Conservation (phyloP, 2,113 vertebrate species). For the Sterrhoptilus dennistouni region DNA sequence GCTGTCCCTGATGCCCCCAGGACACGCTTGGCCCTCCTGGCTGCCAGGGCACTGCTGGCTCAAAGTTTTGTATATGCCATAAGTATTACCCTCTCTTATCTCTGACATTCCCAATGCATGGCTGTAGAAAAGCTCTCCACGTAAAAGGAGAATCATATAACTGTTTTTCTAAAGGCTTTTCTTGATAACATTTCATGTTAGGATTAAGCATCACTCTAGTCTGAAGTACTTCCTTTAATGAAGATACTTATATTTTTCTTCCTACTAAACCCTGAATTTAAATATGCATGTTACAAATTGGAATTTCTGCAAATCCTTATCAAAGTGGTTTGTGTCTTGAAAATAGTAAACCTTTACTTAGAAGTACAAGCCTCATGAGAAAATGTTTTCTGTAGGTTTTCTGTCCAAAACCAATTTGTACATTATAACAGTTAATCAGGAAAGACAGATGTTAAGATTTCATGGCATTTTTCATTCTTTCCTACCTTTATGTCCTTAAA, state of each 20-base stretch:
- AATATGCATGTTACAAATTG: background rate
- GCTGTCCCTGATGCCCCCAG: background rate
- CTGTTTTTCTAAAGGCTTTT: background rate
- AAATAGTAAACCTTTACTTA: background rate
- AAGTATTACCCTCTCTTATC: background rate
- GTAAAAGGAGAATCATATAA: background rate
- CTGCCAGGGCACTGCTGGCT: background rate
- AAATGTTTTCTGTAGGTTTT: background rate
- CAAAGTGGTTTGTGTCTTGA: background rate
- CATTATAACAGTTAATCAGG: background rate
- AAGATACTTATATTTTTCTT: background rate
- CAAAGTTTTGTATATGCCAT: background rate
- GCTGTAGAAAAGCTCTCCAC: background rate
- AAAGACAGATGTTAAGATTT: background rate
- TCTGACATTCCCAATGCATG: background rate
- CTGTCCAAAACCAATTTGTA: background rate
- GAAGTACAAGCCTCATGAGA: background rate
- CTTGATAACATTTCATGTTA: background rate
- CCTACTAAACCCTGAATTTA: background rate
- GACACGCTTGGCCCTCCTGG: rapidly evolving
- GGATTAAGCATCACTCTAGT: background rate
- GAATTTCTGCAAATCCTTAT: background rate
- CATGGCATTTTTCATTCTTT: background rate
- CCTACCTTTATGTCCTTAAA: background rate
- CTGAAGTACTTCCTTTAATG: background rate